Evolutionary conservation across 2,888 invertebrate genomes (phyloP).

Genomic region (Cryptosula pallasiana): DNA sequence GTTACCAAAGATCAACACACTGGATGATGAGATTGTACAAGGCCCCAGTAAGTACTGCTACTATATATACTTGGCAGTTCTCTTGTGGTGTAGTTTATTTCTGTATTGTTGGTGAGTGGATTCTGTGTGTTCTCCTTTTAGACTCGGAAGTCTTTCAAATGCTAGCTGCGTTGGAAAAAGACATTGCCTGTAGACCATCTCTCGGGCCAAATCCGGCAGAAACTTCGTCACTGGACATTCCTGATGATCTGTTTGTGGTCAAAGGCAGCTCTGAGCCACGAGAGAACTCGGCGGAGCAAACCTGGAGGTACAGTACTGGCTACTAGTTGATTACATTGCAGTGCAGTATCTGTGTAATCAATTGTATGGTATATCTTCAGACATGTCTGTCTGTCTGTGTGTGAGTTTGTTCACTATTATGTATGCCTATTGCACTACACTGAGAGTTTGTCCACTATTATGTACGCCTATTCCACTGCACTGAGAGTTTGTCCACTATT

Average conservation of each 20-base stretch:
- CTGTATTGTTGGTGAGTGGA: too few relatives aligned
- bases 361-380: too few relatives aligned
- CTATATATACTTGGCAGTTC: not conserved
- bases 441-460: too few relatives aligned
- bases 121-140: not conserved
- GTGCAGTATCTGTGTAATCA: too few relatives aligned
- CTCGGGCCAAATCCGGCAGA: not conserved
- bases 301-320: too few relatives aligned
- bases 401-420: too few relatives aligned
- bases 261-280: not conserved
- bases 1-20: not conserved
- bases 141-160: slow-evolving; percentile 1
- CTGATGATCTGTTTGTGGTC: not conserved
- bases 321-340: too few relatives aligned
- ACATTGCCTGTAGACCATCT: not conserved
- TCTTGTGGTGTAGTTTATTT: not conserved
- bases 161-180: not conserved
- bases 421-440: too few relatives aligned
- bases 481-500: too few relatives aligned
- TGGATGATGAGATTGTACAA: slow-evolving; percentile 13
- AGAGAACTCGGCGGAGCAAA: too few relatives aligned
- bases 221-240: not conserved
- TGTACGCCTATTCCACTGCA: too few relatives aligned
- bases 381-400: too few relatives aligned
- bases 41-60: not conserved